phyloP scores from a whole-genome alignment of 1,140 invertebrate species.

The Platyura marginata region DNA sequence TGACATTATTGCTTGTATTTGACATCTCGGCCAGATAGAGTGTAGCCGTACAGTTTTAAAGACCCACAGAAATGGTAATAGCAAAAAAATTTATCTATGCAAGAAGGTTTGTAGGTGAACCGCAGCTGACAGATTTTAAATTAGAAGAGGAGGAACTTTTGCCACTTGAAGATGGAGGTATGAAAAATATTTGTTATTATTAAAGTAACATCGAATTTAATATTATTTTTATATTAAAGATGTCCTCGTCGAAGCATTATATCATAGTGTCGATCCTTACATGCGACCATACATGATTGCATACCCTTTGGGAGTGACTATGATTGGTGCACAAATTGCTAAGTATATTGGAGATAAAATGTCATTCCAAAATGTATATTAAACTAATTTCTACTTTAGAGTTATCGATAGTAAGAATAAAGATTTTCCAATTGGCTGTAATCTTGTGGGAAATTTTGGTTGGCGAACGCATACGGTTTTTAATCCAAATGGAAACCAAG shows the following conservation, averaged over 20 bases:
- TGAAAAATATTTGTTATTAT: neutral
- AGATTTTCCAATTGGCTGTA: constrained; percentile 32
- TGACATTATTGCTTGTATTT: too few species aligned
- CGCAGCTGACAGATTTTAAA: constrained; percentile 39
- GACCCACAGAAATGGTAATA: neutral
- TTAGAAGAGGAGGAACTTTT: constrained; percentile 41
- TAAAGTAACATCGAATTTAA: too few species aligned
- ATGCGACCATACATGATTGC: constrained; percentile 35
- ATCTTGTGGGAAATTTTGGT: constrained; percentile 31
- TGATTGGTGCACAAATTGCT: constrained; percentile 41
- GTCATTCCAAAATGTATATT: too few species aligned
- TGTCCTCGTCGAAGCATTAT: constrained; percentile 43
- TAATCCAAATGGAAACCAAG: constrained; percentile 6
- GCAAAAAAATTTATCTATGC: constrained; percentile 37
- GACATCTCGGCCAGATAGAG: constrained; percentile 8
- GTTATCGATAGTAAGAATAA: constrained; percentile 32
- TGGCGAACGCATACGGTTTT: constrained; percentile 32
- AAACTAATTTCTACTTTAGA: too few species aligned
- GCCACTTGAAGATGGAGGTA: constrained; percentile 22
- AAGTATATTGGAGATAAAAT: too few species aligned
- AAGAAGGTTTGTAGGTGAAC: constrained; percentile 41
- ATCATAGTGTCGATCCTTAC: constrained; percentile 49
- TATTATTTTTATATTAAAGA: constrained; percentile 34
- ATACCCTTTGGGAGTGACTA: constrained; percentile 30
- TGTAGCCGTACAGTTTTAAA: neutral